A percentile compares a stretch with the other conserved stretches of the same genome.
Conservation (phyloP, 1,140 invertebrate species). For the Aphidius ervi region DNA sequence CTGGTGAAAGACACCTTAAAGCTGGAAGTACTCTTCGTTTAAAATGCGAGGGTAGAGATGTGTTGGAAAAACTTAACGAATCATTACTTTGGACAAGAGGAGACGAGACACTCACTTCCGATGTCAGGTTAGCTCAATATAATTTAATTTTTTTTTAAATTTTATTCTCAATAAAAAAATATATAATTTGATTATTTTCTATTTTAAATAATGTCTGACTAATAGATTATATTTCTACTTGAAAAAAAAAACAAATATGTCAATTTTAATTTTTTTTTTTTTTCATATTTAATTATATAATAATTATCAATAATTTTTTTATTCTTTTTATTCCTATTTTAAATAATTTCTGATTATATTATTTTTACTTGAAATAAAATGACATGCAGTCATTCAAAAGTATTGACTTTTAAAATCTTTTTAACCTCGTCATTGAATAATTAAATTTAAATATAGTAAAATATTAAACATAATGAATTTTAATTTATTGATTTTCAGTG, state of each 20-base stretch:
- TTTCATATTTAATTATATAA: no score
- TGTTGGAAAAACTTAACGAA: slow-evolving; percentile 48
- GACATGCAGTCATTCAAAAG: no score
- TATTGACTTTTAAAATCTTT: no score
- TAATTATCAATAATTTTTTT: no score
- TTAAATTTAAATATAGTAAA: background rate
- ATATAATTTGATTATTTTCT: background rate
- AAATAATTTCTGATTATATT: no score
- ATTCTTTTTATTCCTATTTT: no score
- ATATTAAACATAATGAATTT: background rate
- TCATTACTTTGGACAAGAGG: slow-evolving; percentile 51
- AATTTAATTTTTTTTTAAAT: background rate
- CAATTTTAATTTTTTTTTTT: no score
- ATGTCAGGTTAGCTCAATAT: slow-evolving; percentile 45
- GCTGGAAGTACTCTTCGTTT: slow-evolving; percentile 55
- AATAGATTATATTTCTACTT: no score
- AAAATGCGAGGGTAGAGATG: slow-evolving; percentile 52
- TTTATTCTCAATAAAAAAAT: background rate
- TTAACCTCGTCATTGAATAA: background rate
- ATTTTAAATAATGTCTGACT: no score
- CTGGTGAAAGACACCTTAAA: slow-evolving; percentile 53
- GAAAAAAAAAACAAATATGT: no score
- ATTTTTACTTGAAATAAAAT: no score
- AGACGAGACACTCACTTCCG: slow-evolving; percentile 46
- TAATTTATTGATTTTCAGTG: slow-evolving; percentile 35